Base-by-base conservation (phyloP, 2,113 vertebrate genomes). In the Pica pica region DNA sequence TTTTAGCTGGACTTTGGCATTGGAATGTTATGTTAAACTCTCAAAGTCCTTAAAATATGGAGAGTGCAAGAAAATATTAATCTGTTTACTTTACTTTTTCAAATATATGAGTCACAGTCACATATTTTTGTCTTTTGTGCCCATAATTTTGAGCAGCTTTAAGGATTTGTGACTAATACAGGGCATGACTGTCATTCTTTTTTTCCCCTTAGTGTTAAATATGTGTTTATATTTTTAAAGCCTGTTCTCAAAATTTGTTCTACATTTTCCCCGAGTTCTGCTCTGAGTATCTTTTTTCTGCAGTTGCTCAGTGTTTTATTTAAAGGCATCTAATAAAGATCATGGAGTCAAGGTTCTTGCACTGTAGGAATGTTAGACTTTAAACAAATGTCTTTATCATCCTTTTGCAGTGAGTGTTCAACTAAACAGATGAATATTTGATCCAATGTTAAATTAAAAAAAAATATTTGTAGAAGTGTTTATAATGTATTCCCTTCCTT, bases 371-470 rank as follows among this genome's bases (percentile, higher is more conserved):
- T 47, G 84, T 80, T 69, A 78, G n/a, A 76, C 73, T 96, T 96
- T 46, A 93, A 90, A 71, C 19, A 93, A 96, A 78, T 57, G 47
- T 73, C 78, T 92, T 96, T 94, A 94, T 90, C 88, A 79, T 31
- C 49, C 28, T 86, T 94, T 95, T 93, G 83, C 90, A 93, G 87
- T 90, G 81, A 57, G 16, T 24, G 37, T 90, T 96, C 76, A 60
- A 74, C 93, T 71, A 89, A 86, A 86, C 11, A 59, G 83, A 77
- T 60, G 53, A 80, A 67, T 84, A 90, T 94, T 95, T 94, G 87
- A 95, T 82, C 47, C 64, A 46, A 46, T 83, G 84, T 95, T 89
- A 83, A 91, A 95, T 94, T 75, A 71, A 84, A 94, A 94, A 94
- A 50, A 88, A 81, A 55, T 69, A 93, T 86, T 95, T 97, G 76